Evolutionary conservation across 92 coral and sea anemone genomes (phyloP).

Genomic region (Epizoanthus illoricatus): DNA sequence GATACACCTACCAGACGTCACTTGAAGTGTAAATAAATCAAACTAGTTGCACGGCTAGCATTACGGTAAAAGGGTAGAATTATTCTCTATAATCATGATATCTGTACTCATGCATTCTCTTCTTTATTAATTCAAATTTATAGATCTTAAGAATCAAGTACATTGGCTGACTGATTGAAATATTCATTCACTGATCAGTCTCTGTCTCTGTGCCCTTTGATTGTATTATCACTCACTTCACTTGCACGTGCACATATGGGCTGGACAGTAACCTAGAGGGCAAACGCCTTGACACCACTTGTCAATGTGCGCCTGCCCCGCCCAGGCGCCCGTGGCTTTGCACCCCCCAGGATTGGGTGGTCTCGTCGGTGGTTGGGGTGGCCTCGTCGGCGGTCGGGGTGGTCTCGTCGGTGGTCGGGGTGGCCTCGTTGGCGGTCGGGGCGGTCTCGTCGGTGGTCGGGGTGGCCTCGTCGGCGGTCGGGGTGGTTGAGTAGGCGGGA

Average conservation of each 20-base stretch:
- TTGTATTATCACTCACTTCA: background rate
- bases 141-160: background rate
- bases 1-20: too few species aligned
- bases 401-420: background rate
- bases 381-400: background rate
- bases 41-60: too few species aligned
- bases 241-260: constrained; percentile 16
- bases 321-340: constrained; percentile 9
- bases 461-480: background rate
- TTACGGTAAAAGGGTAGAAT: too few species aligned
- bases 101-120: too few species aligned
- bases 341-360: constrained; percentile 11
- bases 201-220: background rate
- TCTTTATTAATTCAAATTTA: background rate
- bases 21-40: too few species aligned
- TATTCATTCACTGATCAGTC: too few species aligned
- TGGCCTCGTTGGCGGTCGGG: background rate
- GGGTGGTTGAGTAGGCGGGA: too few species aligned
- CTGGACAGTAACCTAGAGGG: constrained; percentile 2
- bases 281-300: background rate
- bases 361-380: background rate
- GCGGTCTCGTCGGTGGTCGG: background rate
- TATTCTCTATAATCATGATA: too few species aligned
- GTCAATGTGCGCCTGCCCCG: background rate
- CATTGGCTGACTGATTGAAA: background rate